Evolutionary conservation across 1,140 invertebrate genomes (phyloP), one percentile per base, ranked within the genome.

Genomic region (Agrilus planipennis): DNA sequence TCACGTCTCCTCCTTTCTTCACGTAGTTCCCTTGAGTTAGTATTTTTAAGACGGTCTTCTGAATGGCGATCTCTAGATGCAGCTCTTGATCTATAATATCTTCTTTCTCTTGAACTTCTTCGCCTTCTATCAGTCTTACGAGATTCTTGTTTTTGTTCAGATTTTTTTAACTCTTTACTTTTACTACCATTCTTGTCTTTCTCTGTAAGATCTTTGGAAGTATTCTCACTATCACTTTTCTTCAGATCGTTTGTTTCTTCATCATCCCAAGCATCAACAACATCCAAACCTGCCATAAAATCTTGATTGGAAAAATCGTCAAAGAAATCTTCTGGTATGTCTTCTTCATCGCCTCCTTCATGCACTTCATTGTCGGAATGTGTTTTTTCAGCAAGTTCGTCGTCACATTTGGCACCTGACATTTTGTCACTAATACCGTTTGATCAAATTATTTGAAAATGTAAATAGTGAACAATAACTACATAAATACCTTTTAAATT

Each of bases 281-380:
- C 53, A 44, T 58, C 53, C 18, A 58, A 46, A 14, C 54, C 55
- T 38, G 50, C 57, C 40, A 58, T 51, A 44, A 59, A 59, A 34
- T 57, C 57, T 39, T 57, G 45, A 36, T 55, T 55, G n/a, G 45
- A 41, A 34, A 60, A 55, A 40, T 58, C 54, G 50, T 60, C 55
- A 42, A 60, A 60, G 34, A 58, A 58, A 45, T 57, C 51, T 5
- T 39, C 45, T 7, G 55, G 54, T 6, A 57, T 45, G 46, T 56
- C 55, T 28, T 57, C 56, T 15, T 53, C 46, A 6, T 35, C 39
- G 18, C 6, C 34, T n/a, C n/a, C n/a, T n/a, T n/a, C n/a, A n/a
- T n/a, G n/a, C n/a, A n/a, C n/a, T n/a, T n/a, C n/a, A n/a, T n/a
- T n/a, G n/a, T n/a, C n/a, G n/a, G n/a, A n/a, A n/a, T n/a, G n/a